Percentiles rank a stretch among this genome's conserved stretches.
phyloP scores from a whole-genome alignment of 2,113 vertebrate genomes.

The Symphodus melops region DNA sequence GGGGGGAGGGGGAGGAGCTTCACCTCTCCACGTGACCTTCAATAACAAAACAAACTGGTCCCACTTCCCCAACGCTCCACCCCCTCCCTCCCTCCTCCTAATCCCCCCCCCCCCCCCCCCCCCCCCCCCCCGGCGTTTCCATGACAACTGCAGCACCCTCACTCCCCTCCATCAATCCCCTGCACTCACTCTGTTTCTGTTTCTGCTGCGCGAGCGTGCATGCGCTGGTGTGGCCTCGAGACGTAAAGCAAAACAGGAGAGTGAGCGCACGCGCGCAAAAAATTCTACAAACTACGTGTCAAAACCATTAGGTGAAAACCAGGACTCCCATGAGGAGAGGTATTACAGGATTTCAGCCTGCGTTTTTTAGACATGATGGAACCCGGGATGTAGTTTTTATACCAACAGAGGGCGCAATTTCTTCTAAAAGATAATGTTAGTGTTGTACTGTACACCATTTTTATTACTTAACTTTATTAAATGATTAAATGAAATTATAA shows the following conservation, averaged over 20 bases:
- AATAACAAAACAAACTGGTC: slow-evolving; percentile 82
- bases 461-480: background rate
- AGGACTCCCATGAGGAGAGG: background rate
- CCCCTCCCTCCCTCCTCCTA: slow-evolving; percentile 14
- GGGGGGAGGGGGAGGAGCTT: slow-evolving; percentile 82
- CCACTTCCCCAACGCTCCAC: slow-evolving; percentile 57
- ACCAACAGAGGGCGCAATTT: slow-evolving; percentile 74
- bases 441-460: background rate
- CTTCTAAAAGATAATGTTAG: background rate
- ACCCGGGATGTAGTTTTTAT: slow-evolving; percentile 1
- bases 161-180: slow-evolving; percentile 45
- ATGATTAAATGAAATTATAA: no score
- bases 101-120: slow-evolving; percentile 10
- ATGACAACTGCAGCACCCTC: slow-evolving; percentile 75
- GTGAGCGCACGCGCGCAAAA: background rate
- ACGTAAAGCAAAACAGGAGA: background rate
- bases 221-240: slow-evolving; percentile 2
- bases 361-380: background rate
- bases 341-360: background rate
- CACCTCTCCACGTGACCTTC: slow-evolving; percentile 78
- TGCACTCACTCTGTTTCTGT: slow-evolving; percentile 5
- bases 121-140: slow-evolving; percentile 63
- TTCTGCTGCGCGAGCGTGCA: background rate
- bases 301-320: background rate
- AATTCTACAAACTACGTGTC: background rate